A percentile compares a stretch with the other conserved stretches of the same genome.
Conservation (phyloP, 2,888 invertebrate genomes). For the Aspidiotus rigidus region DNA sequence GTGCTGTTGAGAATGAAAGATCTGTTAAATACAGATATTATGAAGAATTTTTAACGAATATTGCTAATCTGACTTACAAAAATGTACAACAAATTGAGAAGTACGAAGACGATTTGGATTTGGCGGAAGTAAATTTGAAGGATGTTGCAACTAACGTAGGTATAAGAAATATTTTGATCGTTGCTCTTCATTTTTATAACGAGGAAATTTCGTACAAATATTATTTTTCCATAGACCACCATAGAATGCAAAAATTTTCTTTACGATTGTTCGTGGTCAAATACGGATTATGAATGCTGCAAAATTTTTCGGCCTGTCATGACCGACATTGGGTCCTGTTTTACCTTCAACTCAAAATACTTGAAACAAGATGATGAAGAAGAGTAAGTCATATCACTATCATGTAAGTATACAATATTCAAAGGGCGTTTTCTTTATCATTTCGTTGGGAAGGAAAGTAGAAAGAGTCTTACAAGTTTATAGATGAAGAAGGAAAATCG, state of each 20-base stretch:
- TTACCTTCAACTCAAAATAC: conserved; percentile 58
- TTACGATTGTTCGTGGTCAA: conserved; percentile 57
- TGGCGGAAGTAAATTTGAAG: conserved; percentile 39
- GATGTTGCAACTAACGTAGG: conserved; percentile 40
- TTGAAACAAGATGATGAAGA: conserved; percentile 43
- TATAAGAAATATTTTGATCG: too few relatives aligned
- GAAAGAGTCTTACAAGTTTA: too few relatives aligned
- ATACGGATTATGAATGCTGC: conserved; percentile 57
- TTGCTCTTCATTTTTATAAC: too few relatives aligned
- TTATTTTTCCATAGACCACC: conserved; percentile 34
- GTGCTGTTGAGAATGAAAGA: neutral
- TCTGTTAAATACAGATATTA: conserved; percentile 34
- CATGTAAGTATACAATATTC: too few relatives aligned
- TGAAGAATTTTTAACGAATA: conserved; percentile 42
- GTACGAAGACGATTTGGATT: conserved; percentile 37
- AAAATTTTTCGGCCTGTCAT: conserved; percentile 58
- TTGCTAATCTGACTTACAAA: conserved; percentile 45
- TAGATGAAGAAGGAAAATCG: too few relatives aligned
- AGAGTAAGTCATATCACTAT: too few relatives aligned
- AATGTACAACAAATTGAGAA: conserved; percentile 39
- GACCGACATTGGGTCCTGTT: conserved; percentile 66
- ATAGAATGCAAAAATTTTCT: conserved; percentile 51
- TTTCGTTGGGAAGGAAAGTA: too few relatives aligned
- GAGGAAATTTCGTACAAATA: too few relatives aligned
- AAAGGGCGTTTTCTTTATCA: too few relatives aligned